Base-by-base conservation (phyloP, 2,113 vertebrate species). In the Garra rufa region DNA sequence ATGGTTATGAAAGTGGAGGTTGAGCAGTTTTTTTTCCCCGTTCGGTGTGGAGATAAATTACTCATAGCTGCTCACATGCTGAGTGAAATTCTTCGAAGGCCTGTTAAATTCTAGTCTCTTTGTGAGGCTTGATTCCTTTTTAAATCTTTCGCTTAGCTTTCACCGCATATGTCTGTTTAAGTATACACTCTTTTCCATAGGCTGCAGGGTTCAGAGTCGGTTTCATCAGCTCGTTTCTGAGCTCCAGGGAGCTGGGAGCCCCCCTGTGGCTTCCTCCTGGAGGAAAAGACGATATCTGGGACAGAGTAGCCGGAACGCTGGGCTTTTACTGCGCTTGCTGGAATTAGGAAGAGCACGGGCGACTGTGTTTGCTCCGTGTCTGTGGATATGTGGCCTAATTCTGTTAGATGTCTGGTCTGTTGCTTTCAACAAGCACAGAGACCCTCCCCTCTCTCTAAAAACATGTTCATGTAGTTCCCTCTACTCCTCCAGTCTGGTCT, bases 311-410 rank as follows among this genome's bases (percentile, higher is more conserved):
- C 28, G 19, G 78, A 48, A 63, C 10, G 57, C 38, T 44, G 55
- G 55, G 55, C 38, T 79, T 77, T 80, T 34, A 67, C 41, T 34
- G 41, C 59, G 48, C 41, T 65, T 67, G 15, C 41, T 65, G 17
- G 59, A 46, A 67, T 34, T 50, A 67, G 59, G 43, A 34, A 80
- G 19, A 30, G 10, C 59, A 30, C 43, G 13, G 77, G 59, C 7
- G 13, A 74, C 52, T 28, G n/a, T 17, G 52, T 78, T 65, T 34
- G 78, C 65, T 70, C 41, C 8, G 6, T 30, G 77, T 67, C 24
- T 80, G 50, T 80, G 78, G 78, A 80, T n/a, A 13, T 1, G 5
- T 78, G 74, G 17, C 80, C 83, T 74, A 79, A 87, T 85, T 87
- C 81, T 85, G 76, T 61, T 85, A 79, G 65, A 57, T 26, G 61